These are phyloP conservation scores for Papilio polyxenes DNA, from an alignment of 1,140 invertebrate genomes.

Conservation along the genomic window DNA sequence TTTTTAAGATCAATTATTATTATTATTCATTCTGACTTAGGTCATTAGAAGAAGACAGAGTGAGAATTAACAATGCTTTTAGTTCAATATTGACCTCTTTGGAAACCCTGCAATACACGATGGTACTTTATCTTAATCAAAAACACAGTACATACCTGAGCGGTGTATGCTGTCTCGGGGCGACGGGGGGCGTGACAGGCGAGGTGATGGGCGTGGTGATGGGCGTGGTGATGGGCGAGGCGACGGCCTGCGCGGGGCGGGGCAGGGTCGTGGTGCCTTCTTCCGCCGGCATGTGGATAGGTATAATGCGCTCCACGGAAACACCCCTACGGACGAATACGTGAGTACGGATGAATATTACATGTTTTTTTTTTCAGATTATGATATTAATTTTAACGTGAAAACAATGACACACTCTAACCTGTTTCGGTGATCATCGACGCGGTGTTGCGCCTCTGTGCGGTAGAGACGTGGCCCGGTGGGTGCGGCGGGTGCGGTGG, in stretches of 20 bases:
- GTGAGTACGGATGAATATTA: too few relatives aligned
- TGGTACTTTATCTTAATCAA: too few relatives aligned
- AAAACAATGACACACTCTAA: constrained; percentile 23
- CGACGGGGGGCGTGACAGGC: constrained; percentile 42
- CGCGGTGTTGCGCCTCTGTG: constrained; percentile 76
- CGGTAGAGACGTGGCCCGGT: constrained; percentile 67
- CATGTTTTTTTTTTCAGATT: too few relatives aligned
- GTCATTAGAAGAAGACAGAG: too few relatives aligned
- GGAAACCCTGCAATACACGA: too few relatives aligned
- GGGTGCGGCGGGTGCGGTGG: constrained; percentile 42
- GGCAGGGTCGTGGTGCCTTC: constrained; percentile 48
- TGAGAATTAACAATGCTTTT: too few relatives aligned
- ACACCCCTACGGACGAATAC: constrained; percentile 57
- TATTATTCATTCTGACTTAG: too few relatives aligned
- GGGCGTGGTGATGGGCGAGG: constrained; percentile 43
- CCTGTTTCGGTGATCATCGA: constrained; percentile 76
- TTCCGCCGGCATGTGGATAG: constrained; percentile 81
- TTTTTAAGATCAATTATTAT: too few relatives aligned
- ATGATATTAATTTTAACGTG: too few relatives aligned
- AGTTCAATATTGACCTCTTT: too few relatives aligned
- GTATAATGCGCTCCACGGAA: constrained; percentile 84
- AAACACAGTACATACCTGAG: constrained; percentile 51
- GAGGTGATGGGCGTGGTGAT: constrained; percentile 44
- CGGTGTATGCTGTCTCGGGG: constrained; percentile 50
- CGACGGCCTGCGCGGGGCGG: constrained; percentile 35